phyloP scores from a whole-genome alignment of 2,113 vertebrate species.

The Phoxinus phoxinus region DNA sequence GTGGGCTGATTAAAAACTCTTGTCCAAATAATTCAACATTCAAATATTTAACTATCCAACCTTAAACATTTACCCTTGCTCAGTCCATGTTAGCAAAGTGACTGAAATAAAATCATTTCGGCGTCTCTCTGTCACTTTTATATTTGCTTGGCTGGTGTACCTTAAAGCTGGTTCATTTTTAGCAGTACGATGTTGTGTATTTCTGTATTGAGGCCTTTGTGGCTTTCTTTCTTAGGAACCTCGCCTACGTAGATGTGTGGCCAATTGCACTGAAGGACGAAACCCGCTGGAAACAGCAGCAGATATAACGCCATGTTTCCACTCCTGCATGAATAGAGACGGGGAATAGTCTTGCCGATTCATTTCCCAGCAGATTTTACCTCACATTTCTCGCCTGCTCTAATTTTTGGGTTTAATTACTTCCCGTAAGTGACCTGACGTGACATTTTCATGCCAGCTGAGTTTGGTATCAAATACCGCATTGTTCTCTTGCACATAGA shows the following conservation, averaged over 20 bases:
- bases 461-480: not conserved
- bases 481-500: not conserved
- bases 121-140: not conserved
- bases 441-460: not conserved
- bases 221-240: constrained; percentile 3
- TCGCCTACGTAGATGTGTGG: not conserved
- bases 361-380: not conserved
- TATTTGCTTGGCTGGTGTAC: not conserved
- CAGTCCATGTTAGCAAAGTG: not conserved
- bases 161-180: not conserved
- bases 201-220: not conserved
- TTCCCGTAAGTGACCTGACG: not conserved
- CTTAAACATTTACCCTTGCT: not conserved
- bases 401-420: not conserved
- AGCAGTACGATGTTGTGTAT: not conserved
- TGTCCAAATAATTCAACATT: constrained; percentile 11
- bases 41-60: constrained; percentile 8
- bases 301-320: not conserved
- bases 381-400: not conserved
- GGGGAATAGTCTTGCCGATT: not conserved
- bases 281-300: constrained; percentile 9
- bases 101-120: not conserved
- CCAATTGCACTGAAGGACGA: not conserved
- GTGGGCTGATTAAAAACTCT: constrained; percentile 5
- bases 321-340: not conserved